These are phyloP conservation scores for Panagrolaimus sp. DNA, from an alignment of 1,140 invertebrate species.

Conservation along the genomic window DNA sequence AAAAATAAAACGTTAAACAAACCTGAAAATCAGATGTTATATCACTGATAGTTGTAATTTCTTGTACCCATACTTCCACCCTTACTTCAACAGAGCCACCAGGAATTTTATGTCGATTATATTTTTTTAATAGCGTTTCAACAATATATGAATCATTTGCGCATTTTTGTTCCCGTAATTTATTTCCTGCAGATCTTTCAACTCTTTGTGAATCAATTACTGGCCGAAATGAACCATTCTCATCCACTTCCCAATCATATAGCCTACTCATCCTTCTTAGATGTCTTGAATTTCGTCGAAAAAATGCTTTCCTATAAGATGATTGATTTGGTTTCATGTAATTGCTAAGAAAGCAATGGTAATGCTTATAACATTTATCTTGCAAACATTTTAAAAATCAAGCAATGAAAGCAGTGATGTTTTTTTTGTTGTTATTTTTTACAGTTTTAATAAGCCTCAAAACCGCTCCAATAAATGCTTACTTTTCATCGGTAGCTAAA, in stretches of 20 bases:
- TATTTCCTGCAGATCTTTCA: constrained; percentile 4
- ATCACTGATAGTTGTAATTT: constrained; percentile 56
- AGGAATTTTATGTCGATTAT: constrained; percentile 57
- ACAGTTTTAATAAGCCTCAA: no score
- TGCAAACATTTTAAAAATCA: no score
- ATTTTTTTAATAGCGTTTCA: constrained; percentile 48
- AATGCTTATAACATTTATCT: no score
- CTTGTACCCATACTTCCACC: constrained; percentile 56
- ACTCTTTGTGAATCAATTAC: constrained; percentile 41
- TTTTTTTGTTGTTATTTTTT: no score
- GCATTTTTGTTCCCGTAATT: constrained; percentile 29
- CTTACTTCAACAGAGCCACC: constrained; percentile 21
- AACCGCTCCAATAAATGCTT: no score
- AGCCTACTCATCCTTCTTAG: constrained; percentile 47
- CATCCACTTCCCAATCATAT: constrained; percentile 57
- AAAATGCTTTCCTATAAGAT: constrained; percentile 57
- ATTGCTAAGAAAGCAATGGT: no score
- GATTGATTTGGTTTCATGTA: no score
- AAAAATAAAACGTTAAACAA: not conserved
- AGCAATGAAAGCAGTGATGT: no score
- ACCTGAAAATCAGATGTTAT: constrained; percentile 57
- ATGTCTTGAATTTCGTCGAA: constrained; percentile 53
- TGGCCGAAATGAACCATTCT: constrained; percentile 44
- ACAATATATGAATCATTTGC: constrained; percentile 56
- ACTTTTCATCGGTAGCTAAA: no score